phyloP scores from a whole-genome alignment of 2,797 vertebrate species.

The Enteromius fasciolatus region DNA sequence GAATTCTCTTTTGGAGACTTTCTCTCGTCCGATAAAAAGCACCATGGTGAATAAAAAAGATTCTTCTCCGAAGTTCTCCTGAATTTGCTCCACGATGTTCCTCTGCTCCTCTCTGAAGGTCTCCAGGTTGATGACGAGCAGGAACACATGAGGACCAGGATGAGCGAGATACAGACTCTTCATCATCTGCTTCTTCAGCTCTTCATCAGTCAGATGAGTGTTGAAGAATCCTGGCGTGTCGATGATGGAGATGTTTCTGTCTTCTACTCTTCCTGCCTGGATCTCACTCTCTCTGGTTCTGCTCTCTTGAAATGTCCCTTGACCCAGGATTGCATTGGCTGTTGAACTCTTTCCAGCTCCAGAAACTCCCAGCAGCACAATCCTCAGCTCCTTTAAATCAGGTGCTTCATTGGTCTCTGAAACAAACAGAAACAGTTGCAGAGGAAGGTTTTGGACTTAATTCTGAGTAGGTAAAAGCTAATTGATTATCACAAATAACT shows the following conservation, averaged over 20 bases:
- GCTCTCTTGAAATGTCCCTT: neutral
- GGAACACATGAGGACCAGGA: slow-evolving; percentile 33
- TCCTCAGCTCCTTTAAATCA: neutral
- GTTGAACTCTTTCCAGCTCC: neutral
- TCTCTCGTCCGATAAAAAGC: slow-evolving; percentile 38
- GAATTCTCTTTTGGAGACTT: neutral
- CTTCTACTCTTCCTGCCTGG: slow-evolving; percentile 8
- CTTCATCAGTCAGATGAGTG: neutral
- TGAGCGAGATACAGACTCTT: neutral
- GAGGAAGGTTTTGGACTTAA: too few species aligned
- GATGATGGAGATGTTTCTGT: slow-evolving; percentile 38
- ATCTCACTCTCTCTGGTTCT: slow-evolving; percentile 29
- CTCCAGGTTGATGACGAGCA: slow-evolving; percentile 42
- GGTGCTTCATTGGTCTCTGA: slow-evolving; percentile 2
- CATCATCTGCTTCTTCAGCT: neutral
- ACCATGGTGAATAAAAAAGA: slow-evolving; percentile 27
- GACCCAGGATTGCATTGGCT: neutral
- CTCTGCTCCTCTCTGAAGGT: slow-evolving; percentile 61
- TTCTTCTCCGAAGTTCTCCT: slow-evolving; percentile 60
- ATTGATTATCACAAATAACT: too few species aligned
- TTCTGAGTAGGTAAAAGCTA: too few species aligned
- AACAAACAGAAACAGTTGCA: neutral
- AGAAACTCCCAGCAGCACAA: neutral
- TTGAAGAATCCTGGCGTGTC: slow-evolving; percentile 55
- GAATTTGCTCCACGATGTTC: slow-evolving; percentile 53